Base-by-base conservation (phyloP, 2,888 invertebrate species). In the Lasioglossum pauxillum region DNA sequence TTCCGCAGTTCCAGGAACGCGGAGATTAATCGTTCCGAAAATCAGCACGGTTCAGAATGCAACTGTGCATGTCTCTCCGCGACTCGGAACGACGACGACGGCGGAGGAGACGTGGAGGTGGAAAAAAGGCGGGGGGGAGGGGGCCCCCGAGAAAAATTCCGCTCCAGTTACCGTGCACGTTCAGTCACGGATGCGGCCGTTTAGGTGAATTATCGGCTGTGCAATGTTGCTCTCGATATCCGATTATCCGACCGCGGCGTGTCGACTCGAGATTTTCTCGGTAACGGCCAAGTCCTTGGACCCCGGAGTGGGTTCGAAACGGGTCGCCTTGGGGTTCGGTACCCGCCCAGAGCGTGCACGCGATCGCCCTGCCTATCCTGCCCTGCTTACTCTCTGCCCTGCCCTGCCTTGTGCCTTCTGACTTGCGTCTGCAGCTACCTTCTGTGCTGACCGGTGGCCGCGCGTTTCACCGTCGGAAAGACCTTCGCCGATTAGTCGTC, bases 311-410 rank as follows among this genome's bases (percentile, higher is more conserved):
- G 41, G 83, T 57, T 83, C 83, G 75, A 46, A 84, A 49, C 75
- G 75, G 69, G 83, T 94, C 91, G 94, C 94, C 94, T 93, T 93
- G 93, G 92, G 94, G 92, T 92, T 92, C 91, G 90, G 91, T 92
- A 93, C 92, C 93, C 94, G 94, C 94, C 94, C 94, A 94, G 93
- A 94, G 93, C 91, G 91, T 89, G 93, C 94, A 94, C 95, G 94
- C 95, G 93, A 94, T 93, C 90, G 57, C 57, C 57, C 57, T 57
- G 57, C 57, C n/a, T 57, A 57, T 12, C 10, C 57, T 53, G 53
- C n/a, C 53, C 53, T 23, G n/a, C n/a, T n/a, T n/a, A n/a, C n/a
- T n/a, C n/a, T n/a, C n/a, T n/a, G 57, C 57, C 23, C n/a, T 57
- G 57, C 23, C 19, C 0, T 57, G n/a, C n/a, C 57, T 49, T 49